These are phyloP conservation scores for Tricholaema leucomelas DNA, from an alignment of 2,113 vertebrate species.

Conservation along the genomic window DNA sequence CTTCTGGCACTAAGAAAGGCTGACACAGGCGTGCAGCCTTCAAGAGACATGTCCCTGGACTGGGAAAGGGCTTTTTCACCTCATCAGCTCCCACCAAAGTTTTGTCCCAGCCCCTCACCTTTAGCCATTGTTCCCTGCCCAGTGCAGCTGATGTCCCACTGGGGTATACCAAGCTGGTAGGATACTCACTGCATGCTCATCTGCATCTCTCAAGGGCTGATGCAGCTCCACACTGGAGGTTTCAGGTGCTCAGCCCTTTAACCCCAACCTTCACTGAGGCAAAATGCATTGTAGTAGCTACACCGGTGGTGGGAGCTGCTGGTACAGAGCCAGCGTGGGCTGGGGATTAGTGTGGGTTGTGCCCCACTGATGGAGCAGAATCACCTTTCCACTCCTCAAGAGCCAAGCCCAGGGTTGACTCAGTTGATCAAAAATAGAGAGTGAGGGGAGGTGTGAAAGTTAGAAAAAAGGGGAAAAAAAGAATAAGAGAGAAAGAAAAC, in stretches of 20 bases:
- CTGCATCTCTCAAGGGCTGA: not conserved
- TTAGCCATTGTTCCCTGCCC: not conserved
- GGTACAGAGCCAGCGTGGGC: fast-evolving
- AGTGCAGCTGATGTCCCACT: not conserved
- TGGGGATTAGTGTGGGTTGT: not conserved
- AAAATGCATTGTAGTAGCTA: not conserved
- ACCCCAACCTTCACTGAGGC: not conserved
- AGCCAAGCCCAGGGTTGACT: constrained; percentile 7
- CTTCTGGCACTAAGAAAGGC: not conserved
- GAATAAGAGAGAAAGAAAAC: constrained; percentile 31
- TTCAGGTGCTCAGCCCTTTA: not conserved
- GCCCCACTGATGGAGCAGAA: not conserved
- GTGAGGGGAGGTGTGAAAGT: constrained; percentile 63
- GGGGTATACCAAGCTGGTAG: not conserved
- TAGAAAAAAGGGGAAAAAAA: not conserved
- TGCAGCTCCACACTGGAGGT: not conserved
- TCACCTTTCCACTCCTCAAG: not conserved
- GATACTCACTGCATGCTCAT: not conserved
- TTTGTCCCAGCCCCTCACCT: not conserved
- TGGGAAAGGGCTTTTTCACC: not conserved
- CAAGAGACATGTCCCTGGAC: not conserved
- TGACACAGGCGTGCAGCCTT: not conserved
- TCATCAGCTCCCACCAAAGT: not conserved
- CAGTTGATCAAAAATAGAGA: constrained; percentile 64
- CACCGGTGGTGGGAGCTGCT: not conserved